These are phyloP conservation scores for Leptinotarsa juncta DNA, from an alignment of 2,888 invertebrate genomes.

Conservation along the genomic window DNA sequence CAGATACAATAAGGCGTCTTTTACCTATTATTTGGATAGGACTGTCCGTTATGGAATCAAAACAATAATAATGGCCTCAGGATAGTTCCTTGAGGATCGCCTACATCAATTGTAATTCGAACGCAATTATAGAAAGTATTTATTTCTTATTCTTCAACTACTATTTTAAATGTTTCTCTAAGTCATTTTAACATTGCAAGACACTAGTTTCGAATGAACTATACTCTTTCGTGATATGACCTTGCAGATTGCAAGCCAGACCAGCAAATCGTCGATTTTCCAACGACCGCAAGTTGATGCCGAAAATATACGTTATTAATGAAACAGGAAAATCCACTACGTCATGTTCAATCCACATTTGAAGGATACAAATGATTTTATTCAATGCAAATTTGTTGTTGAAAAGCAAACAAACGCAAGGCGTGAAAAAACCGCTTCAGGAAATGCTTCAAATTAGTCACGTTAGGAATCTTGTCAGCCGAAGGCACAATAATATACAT, in stretches of 20 bases:
- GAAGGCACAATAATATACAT: not conserved
- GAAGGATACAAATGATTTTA: not conserved
- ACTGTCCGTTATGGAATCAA: too few relatives aligned
- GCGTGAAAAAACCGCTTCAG: not conserved
- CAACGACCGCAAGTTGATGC: not conserved
- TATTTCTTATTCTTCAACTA: too few relatives aligned
- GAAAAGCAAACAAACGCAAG: slow-evolving; percentile 4
- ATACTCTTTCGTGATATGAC: not conserved
- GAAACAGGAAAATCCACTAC: slow-evolving; percentile 5
- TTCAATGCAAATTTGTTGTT: slow-evolving; percentile 4
- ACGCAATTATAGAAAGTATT: too few relatives aligned
- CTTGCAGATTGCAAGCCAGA: not conserved
- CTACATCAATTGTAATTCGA: too few relatives aligned
- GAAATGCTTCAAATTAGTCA: slow-evolving; percentile 4
- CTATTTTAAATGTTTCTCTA: too few relatives aligned
- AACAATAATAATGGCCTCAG: too few relatives aligned
- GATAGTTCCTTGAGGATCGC: too few relatives aligned
- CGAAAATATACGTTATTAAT: not conserved
- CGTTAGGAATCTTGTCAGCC: not conserved
- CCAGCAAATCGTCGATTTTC: not conserved
- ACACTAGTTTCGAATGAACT: not conserved
- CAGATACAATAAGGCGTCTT: too few relatives aligned
- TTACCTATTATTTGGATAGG: too few relatives aligned
- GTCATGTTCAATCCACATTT: not conserved
- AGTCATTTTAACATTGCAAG: too few relatives aligned